Percentiles rank a stretch among this genome's conserved stretches.
These are phyloP conservation scores for Drosophila sechellia DNA, from an alignment of 1,140 invertebrate species.

Conservation along the genomic window DNA sequence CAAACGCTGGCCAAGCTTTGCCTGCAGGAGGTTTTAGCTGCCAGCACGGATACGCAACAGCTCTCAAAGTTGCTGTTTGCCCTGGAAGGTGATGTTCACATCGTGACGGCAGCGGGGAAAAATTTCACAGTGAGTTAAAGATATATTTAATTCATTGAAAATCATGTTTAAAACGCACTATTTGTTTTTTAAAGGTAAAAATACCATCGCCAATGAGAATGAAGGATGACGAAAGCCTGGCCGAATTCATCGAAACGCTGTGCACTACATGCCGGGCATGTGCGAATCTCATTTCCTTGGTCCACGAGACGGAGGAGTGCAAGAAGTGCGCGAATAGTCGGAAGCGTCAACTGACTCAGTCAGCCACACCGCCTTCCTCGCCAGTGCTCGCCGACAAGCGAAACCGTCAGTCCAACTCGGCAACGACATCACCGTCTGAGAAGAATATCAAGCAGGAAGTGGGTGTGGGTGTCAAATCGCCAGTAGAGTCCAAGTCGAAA, in stretches of 20 bases:
- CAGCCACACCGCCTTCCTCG: conserved; percentile 66
- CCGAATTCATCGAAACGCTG: conserved; percentile 82
- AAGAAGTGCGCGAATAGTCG: conserved; percentile 76
- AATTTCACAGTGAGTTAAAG: conserved; percentile 77
- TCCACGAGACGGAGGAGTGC: conserved; percentile 82
- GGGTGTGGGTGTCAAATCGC: conserved; percentile 37
- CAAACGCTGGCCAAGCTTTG: conserved; percentile 84
- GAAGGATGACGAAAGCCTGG: conserved; percentile 78
- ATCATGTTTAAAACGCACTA: neutral
- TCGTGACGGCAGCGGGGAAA: conserved; percentile 84
- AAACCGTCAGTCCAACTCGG: conserved; percentile 52
- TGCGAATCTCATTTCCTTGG: conserved; percentile 82
- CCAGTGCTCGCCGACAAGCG: conserved; percentile 76
- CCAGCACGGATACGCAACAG: conserved; percentile 82
- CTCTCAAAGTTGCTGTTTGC: conserved; percentile 78
- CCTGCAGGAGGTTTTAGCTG: conserved; percentile 80
- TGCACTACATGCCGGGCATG: conserved; percentile 83
- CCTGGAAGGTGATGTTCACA: conserved; percentile 81
- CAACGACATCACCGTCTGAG: conserved; percentile 44
- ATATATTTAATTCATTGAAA: neutral
- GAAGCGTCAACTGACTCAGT: conserved; percentile 62
- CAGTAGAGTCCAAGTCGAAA: conserved; percentile 46
- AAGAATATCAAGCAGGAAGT: conserved; percentile 63
- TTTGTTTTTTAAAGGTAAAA: conserved; percentile 61
- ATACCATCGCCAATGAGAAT: conserved; percentile 79